Evolutionary conservation across 2,888 invertebrate genomes (phyloP), one percentile per base, ranked within the genome.

Genomic region (Xestia xanthographa): DNA sequence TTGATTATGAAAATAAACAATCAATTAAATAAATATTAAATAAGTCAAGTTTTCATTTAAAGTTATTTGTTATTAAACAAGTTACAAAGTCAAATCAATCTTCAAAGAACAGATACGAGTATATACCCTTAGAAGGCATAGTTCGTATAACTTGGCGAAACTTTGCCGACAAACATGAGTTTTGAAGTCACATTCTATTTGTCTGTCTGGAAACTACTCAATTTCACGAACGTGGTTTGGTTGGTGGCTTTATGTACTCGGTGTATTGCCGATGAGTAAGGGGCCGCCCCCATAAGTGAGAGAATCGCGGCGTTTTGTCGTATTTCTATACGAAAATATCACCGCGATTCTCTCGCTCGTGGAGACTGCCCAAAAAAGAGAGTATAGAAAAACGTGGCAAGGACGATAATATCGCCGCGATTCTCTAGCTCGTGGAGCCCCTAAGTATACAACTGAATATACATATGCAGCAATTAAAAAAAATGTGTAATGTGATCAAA

Each of bases 101-200:
- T 43, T 63, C 5, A 22, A 26, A 48, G 22, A 43, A n/a, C 11
- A 41, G 22, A 34, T 34, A 34, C 11, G 1, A 41, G 41, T 9
- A 48, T 38, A 79, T 5, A n/a, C n/a, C 48, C 26, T 50, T 60
- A 60, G 12, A 56, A 41, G 45, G 17, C 4, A 75, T 77, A 60
- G 60, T 77, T 73, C 22, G 60, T 72, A 50, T 80, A 48, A 62
- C 48, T 80, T 56, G 22, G 14, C 5, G 14, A 53, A 83, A 68
- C 65, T 83, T 83, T 41, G 53, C 58, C 29, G 50, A 41, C 69
- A 68, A 78, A 78, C 79, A 45, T 22, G 78, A 79, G 69, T 79
- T 79, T 78, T 69, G 53, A 66, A 68, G 45, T 65, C 43, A 65
- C 56, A 34, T 78, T 68, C 50, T 83, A 78, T 83, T 83, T 66